These are phyloP conservation scores for Nerophis ophidion DNA, from an alignment of 2,113 vertebrate species.

Conservation along the genomic window DNA sequence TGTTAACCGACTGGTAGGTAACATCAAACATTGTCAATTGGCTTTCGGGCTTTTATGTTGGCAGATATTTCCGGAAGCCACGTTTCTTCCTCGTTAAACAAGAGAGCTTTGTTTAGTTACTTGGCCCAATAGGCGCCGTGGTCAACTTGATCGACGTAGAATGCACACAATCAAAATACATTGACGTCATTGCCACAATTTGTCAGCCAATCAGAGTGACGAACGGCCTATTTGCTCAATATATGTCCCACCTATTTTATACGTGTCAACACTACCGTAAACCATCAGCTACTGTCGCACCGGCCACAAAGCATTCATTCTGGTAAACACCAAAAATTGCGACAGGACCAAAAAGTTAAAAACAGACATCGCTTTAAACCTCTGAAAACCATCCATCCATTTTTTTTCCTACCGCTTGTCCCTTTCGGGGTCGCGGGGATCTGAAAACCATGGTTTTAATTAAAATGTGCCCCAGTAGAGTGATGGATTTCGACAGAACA, in stretches of 20 bases:
- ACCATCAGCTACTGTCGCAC: conserved; percentile 33
- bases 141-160: conserved; percentile 28
- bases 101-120: neutral
- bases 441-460: neutral
- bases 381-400: too few relatives aligned
- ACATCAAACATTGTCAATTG: neutral
- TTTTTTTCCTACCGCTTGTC: too few relatives aligned
- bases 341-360: too few relatives aligned
- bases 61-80: fast-evolving
- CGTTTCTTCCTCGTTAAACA: fast-evolving
- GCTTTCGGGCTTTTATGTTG: conserved; percentile 15
- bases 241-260: conserved; percentile 33
- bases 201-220: neutral
- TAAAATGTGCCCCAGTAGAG: neutral
- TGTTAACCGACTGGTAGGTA: too few relatives aligned
- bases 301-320: neutral
- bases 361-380: too few relatives aligned
- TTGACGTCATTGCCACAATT: fast-evolving
- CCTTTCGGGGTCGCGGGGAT: too few relatives aligned
- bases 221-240: fast-evolving
- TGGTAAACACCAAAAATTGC: neutral
- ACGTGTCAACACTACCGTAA: conserved; percentile 75
- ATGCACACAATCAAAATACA: conserved; percentile 28
- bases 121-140: neutral
- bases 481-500: conserved; percentile 59